A percentile compares a stretch with the other conserved stretches of the same genome.
Conservation (phyloP, 92 coral and sea anemone species). For the Actinernus sp. region DNA sequence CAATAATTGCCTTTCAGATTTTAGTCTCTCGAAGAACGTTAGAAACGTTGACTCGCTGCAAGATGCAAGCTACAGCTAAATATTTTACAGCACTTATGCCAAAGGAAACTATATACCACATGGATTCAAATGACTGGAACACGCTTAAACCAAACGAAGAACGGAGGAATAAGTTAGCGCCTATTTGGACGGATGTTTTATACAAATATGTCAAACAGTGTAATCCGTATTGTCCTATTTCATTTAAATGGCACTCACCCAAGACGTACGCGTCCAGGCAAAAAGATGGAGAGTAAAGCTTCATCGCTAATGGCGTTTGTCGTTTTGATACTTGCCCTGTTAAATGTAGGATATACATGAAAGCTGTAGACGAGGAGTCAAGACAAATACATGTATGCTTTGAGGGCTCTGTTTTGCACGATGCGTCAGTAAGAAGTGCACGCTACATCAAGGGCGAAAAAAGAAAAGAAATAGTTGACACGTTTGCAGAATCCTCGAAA, state of each 20-base stretch:
- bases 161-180: not conserved
- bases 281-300: slow-evolving; percentile 3
- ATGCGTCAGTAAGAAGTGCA: not conserved
- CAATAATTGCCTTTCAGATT: no score
- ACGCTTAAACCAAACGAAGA: not conserved
- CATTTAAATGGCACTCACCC: slow-evolving; percentile 22
- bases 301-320: slow-evolving; percentile 7
- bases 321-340: slow-evolving; percentile 7
- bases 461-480: no score
- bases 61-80: no score
- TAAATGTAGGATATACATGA: slow-evolving; percentile 2
- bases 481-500: slow-evolving; percentile 5
- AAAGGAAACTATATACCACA: no score
- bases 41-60: no score
- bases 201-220: slow-evolving; percentile 15
- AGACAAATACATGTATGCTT: not conserved
- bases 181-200: slow-evolving; percentile 21
- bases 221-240: slow-evolving; percentile 21
- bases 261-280: not conserved
- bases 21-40: no score
- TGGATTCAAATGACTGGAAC: slow-evolving; percentile 21
- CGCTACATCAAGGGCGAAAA: not conserved
- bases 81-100: no score
- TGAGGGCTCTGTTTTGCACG: slow-evolving; percentile 1
- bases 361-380: not conserved